Percentiles rank a stretch among this genome's conserved stretches.
These are phyloP conservation scores for Scaptomyza tumidula DNA, from an alignment of 2,888 invertebrate species.

Conservation along the genomic window DNA sequence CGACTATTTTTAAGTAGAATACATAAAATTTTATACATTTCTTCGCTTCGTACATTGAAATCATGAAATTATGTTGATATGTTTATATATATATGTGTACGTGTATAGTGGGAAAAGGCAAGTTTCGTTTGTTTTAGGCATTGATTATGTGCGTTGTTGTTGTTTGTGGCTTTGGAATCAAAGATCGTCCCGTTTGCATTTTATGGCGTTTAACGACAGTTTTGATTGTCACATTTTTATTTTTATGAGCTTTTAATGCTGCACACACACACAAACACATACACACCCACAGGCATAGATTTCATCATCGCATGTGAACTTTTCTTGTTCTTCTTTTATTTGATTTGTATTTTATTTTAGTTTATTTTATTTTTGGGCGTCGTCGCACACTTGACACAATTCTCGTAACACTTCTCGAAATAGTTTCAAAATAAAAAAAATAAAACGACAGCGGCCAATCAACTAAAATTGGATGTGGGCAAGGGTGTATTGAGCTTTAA, in stretches of 20 bases:
- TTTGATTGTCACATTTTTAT: slow-evolving; percentile 45
- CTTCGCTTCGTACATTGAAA: slow-evolving; percentile 24
- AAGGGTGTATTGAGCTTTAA: slow-evolving; percentile 8
- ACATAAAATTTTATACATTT: slow-evolving; percentile 53
- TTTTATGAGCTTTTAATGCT: slow-evolving; percentile 61
- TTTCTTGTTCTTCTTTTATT: slow-evolving; percentile 10
- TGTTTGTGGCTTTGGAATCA: slow-evolving; percentile 16
- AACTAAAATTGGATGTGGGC: slow-evolving; percentile 29
- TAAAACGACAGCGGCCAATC: slow-evolving; percentile 61
- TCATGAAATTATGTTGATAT: slow-evolving; percentile 28
- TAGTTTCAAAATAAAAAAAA: slow-evolving; percentile 68
- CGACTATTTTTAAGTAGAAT: slow-evolving; percentile 56
- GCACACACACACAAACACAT: slow-evolving; percentile 9
- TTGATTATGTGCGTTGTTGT: slow-evolving; percentile 26
- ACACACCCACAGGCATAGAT: slow-evolving; percentile 22
- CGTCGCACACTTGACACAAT: slow-evolving; percentile 77
- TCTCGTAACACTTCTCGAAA: slow-evolving; percentile 57
- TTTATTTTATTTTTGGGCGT: slow-evolving; percentile 51
- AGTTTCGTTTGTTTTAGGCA: slow-evolving; percentile 50
- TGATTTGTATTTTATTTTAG: slow-evolving; percentile 20
- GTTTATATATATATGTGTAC: slow-evolving; percentile 11
- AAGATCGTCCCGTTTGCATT: slow-evolving; percentile 35
- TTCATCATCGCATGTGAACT: slow-evolving; percentile 53
- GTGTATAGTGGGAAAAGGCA: slow-evolving; percentile 18
- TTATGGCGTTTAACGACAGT: slow-evolving; percentile 62